phyloP scores from a whole-genome alignment of 2,888 invertebrate species.

The Salpingus planirostris region DNA sequence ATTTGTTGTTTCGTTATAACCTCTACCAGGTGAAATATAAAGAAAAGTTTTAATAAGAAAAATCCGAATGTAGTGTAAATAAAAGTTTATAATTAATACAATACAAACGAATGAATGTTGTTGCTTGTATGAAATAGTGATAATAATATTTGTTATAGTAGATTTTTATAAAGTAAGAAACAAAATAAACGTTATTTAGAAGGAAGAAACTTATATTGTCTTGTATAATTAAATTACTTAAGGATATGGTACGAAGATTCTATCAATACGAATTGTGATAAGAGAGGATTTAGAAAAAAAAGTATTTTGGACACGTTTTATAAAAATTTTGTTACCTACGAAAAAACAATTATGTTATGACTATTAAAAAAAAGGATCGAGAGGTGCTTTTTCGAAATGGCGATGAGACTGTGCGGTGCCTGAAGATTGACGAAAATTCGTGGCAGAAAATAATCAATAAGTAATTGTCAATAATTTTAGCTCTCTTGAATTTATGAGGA shows the following conservation, averaged over 20 bases:
- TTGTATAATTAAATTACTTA: too few species aligned
- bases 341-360: constrained; percentile 5
- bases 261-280: constrained; percentile 25
- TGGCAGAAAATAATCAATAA: constrained; percentile 13
- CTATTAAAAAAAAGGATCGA: constrained; percentile 9
- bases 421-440: constrained; percentile 29
- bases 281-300: constrained; percentile 28
- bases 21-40: too few species aligned
- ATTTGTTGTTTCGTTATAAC: constrained; percentile 9
- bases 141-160: constrained; percentile 20
- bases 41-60: too few species aligned
- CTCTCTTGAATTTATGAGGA: constrained; percentile 28
- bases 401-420: constrained; percentile 40
- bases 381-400: constrained; percentile 27
- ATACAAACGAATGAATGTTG: constrained; percentile 9
- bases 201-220: constrained; percentile 5
- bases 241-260: constrained; percentile 9
- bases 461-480: constrained; percentile 25
- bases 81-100: constrained; percentile 8
- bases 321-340: constrained; percentile 21
- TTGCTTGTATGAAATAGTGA: constrained; percentile 26
- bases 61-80: constrained; percentile 8
- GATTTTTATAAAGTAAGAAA: constrained; percentile 21
- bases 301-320: constrained; percentile 32
- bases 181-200: constrained; percentile 10